Conservation (phyloP, 2,888 invertebrate genomes). For the Teleogryllus oceanicus region DNA sequence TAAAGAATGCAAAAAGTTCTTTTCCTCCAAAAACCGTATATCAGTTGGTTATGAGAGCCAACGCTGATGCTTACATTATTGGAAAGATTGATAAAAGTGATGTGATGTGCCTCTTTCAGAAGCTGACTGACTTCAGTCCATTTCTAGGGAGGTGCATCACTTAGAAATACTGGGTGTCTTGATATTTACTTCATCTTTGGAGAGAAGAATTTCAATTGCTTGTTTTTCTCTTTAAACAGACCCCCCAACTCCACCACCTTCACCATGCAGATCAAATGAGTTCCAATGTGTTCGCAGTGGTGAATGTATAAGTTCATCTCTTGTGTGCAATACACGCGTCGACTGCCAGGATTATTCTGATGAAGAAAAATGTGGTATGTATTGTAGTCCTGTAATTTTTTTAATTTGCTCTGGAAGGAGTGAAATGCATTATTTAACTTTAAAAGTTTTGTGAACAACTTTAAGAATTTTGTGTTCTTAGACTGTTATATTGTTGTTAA, state of each 20-base stretch:
- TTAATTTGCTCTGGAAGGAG: not conserved
- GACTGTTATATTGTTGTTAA: not conserved
- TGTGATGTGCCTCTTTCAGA: no score
- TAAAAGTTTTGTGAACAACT: not conserved
- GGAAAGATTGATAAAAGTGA: no score
- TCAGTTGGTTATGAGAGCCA: no score
- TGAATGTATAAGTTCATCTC: conserved; percentile 48
- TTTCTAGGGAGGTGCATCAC: no score
- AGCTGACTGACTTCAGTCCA: no score
- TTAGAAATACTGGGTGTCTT: no score
- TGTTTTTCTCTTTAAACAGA: no score
- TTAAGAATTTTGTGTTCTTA: not conserved
- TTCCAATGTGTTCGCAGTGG: conserved; percentile 47
- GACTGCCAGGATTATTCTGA: conserved; percentile 47
- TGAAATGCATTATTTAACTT: not conserved
- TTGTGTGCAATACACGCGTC: conserved; percentile 51
- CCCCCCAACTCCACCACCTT: conserved; percentile 36
- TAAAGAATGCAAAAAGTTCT: no score
- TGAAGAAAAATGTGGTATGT: conserved; percentile 45
- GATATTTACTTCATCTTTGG: no score
- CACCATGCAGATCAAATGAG: conserved; percentile 45
- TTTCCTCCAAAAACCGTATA: no score
- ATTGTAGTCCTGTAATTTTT: conserved; percentile 23
- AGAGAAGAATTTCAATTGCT: no score
- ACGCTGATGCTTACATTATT: no score